These are phyloP conservation scores for Campylorhamphus procurvoides DNA, from an alignment of 2,113 vertebrate genomes.

Conservation along the genomic window DNA sequence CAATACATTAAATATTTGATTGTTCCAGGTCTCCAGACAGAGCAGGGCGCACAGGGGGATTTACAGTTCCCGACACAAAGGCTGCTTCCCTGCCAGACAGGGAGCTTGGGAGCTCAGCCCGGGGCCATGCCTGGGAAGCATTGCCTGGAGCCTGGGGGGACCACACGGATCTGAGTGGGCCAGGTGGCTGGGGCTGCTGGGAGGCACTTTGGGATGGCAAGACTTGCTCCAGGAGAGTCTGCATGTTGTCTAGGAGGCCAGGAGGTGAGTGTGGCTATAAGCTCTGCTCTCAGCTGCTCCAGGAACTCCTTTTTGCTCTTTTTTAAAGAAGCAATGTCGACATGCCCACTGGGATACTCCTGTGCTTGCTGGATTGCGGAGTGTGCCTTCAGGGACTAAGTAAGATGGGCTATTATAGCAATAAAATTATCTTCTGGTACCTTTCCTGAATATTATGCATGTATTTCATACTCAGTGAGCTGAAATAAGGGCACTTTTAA, in stretches of 20 bases:
- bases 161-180: background rate
- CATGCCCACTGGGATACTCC: background rate
- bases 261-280: accelerated
- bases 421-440: slow-evolving; percentile 36
- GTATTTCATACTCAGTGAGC: slow-evolving; percentile 33
- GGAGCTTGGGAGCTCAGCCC: background rate
- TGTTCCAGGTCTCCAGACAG: background rate
- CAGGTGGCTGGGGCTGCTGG: background rate
- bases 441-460: background rate
- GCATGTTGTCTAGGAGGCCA: background rate
- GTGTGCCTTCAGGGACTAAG: slow-evolving; percentile 1
- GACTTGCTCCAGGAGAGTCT: background rate
- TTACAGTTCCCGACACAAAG: background rate
- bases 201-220: background rate
- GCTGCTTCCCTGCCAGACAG: background rate
- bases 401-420: background rate
- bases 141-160: accelerated
- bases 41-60: background rate
- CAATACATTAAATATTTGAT: slow-evolving; percentile 56
- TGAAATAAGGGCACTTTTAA: slow-evolving; percentile 14
- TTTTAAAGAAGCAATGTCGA: background rate
- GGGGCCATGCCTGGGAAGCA: background rate
- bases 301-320: background rate
- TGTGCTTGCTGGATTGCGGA: slow-evolving; percentile 8
- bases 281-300: background rate